Evolutionary conservation across 1,140 invertebrate species (phyloP).

Genomic region (Drosophila kikkawai): DNA sequence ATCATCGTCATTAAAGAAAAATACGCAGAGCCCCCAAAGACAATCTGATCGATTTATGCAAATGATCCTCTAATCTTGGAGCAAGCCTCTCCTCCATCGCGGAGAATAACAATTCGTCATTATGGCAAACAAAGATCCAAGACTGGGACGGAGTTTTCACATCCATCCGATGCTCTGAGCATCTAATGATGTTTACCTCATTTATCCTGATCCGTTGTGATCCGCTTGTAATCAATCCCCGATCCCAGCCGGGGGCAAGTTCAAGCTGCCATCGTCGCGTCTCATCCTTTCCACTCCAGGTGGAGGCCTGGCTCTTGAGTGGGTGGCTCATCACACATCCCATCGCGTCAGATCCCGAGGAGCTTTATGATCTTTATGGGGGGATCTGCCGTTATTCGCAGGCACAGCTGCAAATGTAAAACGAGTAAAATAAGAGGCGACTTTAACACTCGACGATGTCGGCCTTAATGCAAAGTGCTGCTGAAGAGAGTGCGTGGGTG

Average conservation of each 20-base stretch:
- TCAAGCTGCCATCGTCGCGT: conserved; percentile 39
- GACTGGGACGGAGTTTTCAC: conserved; percentile 18
- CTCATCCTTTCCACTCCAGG: conserved; percentile 43
- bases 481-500: conserved; percentile 42
- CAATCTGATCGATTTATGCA: conserved; percentile 51
- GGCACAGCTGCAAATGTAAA: conserved; percentile 34
- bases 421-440: conserved; percentile 25
- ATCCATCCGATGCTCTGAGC: conserved; percentile 24
- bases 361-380: conserved; percentile 24
- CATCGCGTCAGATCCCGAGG: conserved; percentile 5
- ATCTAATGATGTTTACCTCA: conserved; percentile 58
- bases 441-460: conserved; percentile 42
- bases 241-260: conserved; percentile 48
- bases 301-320: conserved; percentile 15
- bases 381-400: conserved; percentile 40
- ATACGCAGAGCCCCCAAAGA: conserved; percentile 16
- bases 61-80: conserved; percentile 41
- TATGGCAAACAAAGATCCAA: conserved; percentile 53
- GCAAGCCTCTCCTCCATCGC: background rate
- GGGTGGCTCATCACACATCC: conserved; percentile 40
- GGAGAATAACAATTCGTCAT: conserved; percentile 55
- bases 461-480: conserved; percentile 46
- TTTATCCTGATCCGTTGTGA: conserved; percentile 49
- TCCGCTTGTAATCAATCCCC: conserved; percentile 52
- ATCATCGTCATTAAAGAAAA: conserved; percentile 28